Evolutionary conservation across 2,888 invertebrate species (phyloP).

Genomic region (Dioctria rufipes): DNA sequence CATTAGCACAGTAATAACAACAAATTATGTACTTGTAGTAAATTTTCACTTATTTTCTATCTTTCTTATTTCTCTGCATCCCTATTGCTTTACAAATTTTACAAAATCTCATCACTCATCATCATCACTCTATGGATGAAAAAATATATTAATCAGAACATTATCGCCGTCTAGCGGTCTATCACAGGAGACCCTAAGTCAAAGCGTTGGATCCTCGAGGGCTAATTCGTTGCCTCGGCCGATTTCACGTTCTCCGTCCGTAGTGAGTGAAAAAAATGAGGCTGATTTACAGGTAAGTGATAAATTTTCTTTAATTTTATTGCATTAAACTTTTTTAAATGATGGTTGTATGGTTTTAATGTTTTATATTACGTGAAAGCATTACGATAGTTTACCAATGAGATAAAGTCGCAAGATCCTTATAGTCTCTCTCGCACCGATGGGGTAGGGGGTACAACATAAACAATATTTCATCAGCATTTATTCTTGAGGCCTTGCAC

Average conservation of each 20-base stretch:
- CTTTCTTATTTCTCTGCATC: constrained; percentile 5
- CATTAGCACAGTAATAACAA: too few relatives aligned
- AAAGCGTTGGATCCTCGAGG: constrained; percentile 75
- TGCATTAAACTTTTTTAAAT: neutral
- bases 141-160: constrained; percentile 67
- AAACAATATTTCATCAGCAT: too few relatives aligned
- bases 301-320: neutral
- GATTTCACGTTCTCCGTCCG: constrained; percentile 92
- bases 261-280: constrained; percentile 91
- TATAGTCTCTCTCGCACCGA: too few relatives aligned
- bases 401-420: too few relatives aligned
- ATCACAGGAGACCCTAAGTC: constrained; percentile 76
- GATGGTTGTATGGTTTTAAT: neutral
- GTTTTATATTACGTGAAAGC: neutral
- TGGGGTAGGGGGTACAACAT: too few relatives aligned
- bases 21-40: too few relatives aligned
- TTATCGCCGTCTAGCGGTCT: constrained; percentile 77
- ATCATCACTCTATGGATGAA: neutral
- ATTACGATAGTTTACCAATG: too few relatives aligned
- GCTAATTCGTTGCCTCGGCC: constrained; percentile 83
- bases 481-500: too few relatives aligned
- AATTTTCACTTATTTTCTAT: neutral
- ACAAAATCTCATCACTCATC: neutral
- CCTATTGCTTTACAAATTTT: neutral
- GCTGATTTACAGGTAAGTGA: constrained; percentile 80